phyloP scores from a whole-genome alignment of 2,797 vertebrate species.

The Macropus fuliginosus region DNA sequence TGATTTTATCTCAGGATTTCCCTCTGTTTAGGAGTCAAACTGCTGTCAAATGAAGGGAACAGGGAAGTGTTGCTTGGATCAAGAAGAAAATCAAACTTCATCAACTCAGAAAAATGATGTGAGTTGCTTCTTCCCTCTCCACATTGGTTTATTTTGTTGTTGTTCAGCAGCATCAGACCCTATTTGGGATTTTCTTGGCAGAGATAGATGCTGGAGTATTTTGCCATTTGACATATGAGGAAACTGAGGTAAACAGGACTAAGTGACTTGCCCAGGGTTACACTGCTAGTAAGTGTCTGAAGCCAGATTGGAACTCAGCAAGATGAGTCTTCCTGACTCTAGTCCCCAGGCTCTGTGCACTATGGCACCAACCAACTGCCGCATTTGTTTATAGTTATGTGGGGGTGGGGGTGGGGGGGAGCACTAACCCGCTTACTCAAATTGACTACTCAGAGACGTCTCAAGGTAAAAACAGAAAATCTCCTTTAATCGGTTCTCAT shows the following conservation, averaged over 20 bases:
- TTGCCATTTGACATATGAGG: background rate
- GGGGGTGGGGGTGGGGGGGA: too few species aligned
- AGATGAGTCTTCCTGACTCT: background rate
- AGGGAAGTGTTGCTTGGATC: conserved; percentile 81
- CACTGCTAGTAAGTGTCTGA: background rate
- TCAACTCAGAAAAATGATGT: conserved; percentile 74
- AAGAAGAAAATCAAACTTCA: conserved; percentile 49
- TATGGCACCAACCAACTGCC: background rate
- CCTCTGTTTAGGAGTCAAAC: conserved; percentile 77
- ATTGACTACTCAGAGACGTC: too few species aligned
- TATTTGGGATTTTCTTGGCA: background rate
- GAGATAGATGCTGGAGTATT: background rate
- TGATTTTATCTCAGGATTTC: conserved; percentile 56
- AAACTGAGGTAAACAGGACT: background rate
- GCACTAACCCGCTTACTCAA: too few species aligned
- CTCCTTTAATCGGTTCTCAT: too few species aligned
- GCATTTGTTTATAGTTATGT: conserved; percentile 19
- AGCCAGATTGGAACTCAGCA: background rate
- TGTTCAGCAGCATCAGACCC: background rate
- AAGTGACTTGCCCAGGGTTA: background rate
- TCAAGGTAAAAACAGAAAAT: too few species aligned
- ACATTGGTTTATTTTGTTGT: conserved; percentile 29
- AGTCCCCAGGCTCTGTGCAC: background rate
- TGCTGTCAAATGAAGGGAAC: conserved; percentile 82
- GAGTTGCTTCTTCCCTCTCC: conserved; percentile 10